Evolutionary conservation across 2,797 vertebrate species (phyloP).

Genomic region (Manis crassicaudata): DNA sequence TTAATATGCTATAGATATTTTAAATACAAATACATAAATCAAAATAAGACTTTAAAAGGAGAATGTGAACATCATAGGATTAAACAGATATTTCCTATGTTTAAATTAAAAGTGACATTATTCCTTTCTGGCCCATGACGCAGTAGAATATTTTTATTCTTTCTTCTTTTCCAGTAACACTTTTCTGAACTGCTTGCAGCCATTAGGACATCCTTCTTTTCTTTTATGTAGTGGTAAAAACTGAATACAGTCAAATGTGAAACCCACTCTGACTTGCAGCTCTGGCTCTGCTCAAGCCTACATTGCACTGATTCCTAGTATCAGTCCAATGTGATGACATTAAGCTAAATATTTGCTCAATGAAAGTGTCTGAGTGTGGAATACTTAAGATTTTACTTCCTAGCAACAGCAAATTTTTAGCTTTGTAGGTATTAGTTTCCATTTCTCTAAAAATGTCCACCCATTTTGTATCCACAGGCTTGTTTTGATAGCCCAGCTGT

Average conservation of each 20-base stretch:
- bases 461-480: not conserved
- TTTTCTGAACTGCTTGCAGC: not conserved
- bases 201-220: not conserved
- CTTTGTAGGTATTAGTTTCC: not conserved
- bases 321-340: not conserved
- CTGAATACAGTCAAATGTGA: not conserved
- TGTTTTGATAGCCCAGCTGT: not conserved
- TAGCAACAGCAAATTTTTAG: not conserved
- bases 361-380: not conserved
- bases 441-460: not conserved
- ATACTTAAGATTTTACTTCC: not conserved
- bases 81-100: not conserved
- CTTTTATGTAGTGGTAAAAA: not conserved
- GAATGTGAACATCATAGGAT: not conserved
- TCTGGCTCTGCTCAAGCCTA: not conserved
- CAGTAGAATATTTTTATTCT: not conserved
- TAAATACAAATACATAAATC: not conserved
- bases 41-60: conserved; percentile 32
- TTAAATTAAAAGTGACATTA: not conserved
- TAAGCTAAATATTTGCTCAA: not conserved
- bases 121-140: not conserved
- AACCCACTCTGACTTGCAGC: not conserved
- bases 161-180: not conserved
- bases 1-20: not conserved
- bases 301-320: not conserved